These are phyloP conservation scores for Linyphia triangularis DNA, from an alignment of 2,888 invertebrate genomes.

Conservation along the genomic window DNA sequence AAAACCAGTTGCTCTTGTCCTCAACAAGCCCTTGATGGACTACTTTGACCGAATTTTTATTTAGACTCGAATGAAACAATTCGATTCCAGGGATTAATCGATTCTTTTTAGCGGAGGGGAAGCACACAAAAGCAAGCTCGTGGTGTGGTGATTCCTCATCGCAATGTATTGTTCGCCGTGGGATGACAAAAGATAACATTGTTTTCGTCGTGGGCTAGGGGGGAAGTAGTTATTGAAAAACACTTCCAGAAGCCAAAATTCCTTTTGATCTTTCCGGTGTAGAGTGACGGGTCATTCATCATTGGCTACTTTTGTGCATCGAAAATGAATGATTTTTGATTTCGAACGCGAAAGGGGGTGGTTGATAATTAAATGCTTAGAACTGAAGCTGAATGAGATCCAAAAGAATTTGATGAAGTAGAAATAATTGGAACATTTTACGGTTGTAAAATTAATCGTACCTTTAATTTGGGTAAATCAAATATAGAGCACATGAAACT, in stretches of 20 bases:
- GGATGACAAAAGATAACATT: constrained; percentile 69
- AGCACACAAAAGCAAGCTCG: not conserved
- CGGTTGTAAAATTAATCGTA: no score
- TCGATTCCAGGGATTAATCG: not conserved
- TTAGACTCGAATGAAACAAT: constrained; percentile 35
- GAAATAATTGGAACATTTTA: no score
- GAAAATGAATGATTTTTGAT: no score
- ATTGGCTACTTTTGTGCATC: no score
- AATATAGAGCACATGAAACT: no score
- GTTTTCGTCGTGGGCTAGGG: not conserved
- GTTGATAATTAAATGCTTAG: no score
- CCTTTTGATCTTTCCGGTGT: constrained; percentile 62
- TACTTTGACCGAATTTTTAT: constrained; percentile 41
- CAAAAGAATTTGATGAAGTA: no score
- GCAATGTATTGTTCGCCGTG: constrained; percentile 21
- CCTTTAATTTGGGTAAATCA: no score
- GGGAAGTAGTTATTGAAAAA: constrained; percentile 68
- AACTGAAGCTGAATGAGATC: no score
- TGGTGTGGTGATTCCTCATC: constrained; percentile 35
- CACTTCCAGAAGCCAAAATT: constrained; percentile 48
- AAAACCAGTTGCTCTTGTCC: constrained; percentile 36
- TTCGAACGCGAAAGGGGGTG: no score
- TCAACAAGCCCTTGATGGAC: not conserved
- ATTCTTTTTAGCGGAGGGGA: not conserved
- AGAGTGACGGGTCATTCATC: no score